Evolutionary conservation across 2,113 vertebrate species (phyloP), one percentile per base, ranked within the genome.

Genomic region (Gallinago jamesoni): DNA sequence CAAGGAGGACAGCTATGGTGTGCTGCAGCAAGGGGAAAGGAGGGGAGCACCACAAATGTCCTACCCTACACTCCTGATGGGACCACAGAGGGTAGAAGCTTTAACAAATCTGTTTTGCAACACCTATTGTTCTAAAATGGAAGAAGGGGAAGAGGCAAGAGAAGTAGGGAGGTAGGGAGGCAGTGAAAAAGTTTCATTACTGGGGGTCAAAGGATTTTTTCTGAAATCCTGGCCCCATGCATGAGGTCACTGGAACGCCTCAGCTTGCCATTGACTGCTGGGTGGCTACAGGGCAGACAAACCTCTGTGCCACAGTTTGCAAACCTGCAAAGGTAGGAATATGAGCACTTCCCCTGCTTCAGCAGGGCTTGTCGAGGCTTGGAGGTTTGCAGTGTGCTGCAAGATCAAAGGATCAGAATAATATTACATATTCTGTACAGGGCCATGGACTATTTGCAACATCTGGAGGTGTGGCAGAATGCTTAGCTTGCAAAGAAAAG

Each of bases 361-460:
- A 91, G 84, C 94, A 89, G 67, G 87, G 47, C 93, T 78, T 96
- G 96, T 90, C 69, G 89, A 39, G 87, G 70, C 94, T 85, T 95
- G 95, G 89, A 91, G 64, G 28, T 84, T 93, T 92, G 77, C 63
- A 79, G 50, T 18, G 68, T 88, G 75, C 68, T 81, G 84, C 48
- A 66, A 94, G 93, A 94, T 94, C 87, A 96, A 96, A 97, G 91
- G 81, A 82, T 64, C 53, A 92, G 66, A 92, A 47, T 10, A 84
- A 31, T 12, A 68, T 47, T 91, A 57, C 88, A 45, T 33, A 84
- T 33, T 75, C 95, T 78, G 43, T 13, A 55, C 74, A 69, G 80
- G 80, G 84, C 73, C 84, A 37, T 13, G 18, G 39, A 28, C 93
- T 63, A 20, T 52, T 70, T 62, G 88, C 89, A 91, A 76, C 31